Conservation (phyloP, 2,113 vertebrate genomes). For the Struthidea cinerea region DNA sequence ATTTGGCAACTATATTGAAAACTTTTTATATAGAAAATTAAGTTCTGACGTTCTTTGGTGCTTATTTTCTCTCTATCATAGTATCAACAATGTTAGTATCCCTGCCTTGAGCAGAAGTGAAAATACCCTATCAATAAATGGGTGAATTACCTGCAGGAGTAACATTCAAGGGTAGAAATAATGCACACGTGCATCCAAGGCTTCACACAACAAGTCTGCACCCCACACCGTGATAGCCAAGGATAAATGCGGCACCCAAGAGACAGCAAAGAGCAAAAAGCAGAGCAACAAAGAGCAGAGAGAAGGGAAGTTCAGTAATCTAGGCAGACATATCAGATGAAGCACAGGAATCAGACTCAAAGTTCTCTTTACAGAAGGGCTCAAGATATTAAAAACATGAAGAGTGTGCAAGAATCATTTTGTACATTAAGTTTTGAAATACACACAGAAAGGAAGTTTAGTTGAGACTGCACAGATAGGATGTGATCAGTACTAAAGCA, state of each 20-base stretch:
- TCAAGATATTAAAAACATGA: constrained; percentile 50
- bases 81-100: not conserved
- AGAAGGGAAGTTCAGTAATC: constrained; percentile 74
- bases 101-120: constrained; percentile 28
- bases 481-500: constrained; percentile 11
- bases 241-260: constrained; percentile 77
- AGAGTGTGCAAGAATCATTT: constrained; percentile 7
- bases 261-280: constrained; percentile 78
- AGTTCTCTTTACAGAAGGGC: constrained; percentile 50
- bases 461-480: not conserved
- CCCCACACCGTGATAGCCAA: constrained; percentile 78
- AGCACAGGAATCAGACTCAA: constrained; percentile 67
- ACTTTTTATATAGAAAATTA: not conserved
- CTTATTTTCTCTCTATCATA: not conserved
- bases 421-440: not conserved
- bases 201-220: constrained; percentile 73
- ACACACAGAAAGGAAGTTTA: constrained; percentile 43
- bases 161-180: constrained; percentile 77
- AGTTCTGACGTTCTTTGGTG: not conserved
- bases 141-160: constrained; percentile 77
- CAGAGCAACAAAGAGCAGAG: constrained; percentile 75
- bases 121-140: constrained; percentile 66
- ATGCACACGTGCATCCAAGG: constrained; percentile 72
- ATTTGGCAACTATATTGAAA: not conserved
- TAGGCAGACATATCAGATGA: constrained; percentile 64